Percentiles rank a stretch among this genome's conserved stretches.
Evolutionary conservation across 2,888 invertebrate species (phyloP).

Genomic region (Thecophora atra): DNA sequence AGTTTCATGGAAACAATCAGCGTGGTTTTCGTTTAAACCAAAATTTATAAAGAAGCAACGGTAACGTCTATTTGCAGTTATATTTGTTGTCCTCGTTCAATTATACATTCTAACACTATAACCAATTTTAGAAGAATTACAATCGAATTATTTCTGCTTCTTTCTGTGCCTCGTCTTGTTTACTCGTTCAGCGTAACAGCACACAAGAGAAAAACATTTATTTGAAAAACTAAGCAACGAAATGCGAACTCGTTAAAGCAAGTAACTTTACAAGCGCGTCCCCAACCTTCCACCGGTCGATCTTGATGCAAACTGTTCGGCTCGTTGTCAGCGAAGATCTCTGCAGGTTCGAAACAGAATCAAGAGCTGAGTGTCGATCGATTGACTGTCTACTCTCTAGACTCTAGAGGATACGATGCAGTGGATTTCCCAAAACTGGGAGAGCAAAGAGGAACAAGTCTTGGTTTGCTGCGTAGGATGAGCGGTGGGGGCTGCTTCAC

Average conservation of each 20-base stretch:
- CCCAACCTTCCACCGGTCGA: conserved; percentile 51
- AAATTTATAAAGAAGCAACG: neutral
- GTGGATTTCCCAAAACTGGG: no score
- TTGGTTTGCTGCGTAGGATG: no score
- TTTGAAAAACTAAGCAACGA: neutral
- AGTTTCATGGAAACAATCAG: neutral
- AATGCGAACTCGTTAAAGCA: neutral
- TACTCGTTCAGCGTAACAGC: neutral
- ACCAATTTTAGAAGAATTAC: neutral
- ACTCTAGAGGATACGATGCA: no score
- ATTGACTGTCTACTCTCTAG: neutral
- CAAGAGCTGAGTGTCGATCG: neutral
- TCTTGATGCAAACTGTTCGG: conserved; percentile 54
- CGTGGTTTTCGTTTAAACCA: neutral
- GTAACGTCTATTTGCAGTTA: neutral
- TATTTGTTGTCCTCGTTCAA: neutral
- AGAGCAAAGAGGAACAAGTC: no score
- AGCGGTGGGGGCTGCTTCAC: no score
- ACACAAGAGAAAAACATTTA: neutral
- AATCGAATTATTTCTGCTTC: neutral
- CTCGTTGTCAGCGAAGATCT: conserved; percentile 48
- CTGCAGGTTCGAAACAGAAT: conserved; percentile 43
- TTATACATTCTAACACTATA: neutral
- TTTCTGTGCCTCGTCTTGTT: conserved; percentile 5
- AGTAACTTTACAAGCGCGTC: neutral